Percentiles rank a stretch among this genome's conserved stretches.
phyloP scores from a whole-genome alignment of 2,888 invertebrate genomes.

The Habrosyne pyritoides region DNA sequence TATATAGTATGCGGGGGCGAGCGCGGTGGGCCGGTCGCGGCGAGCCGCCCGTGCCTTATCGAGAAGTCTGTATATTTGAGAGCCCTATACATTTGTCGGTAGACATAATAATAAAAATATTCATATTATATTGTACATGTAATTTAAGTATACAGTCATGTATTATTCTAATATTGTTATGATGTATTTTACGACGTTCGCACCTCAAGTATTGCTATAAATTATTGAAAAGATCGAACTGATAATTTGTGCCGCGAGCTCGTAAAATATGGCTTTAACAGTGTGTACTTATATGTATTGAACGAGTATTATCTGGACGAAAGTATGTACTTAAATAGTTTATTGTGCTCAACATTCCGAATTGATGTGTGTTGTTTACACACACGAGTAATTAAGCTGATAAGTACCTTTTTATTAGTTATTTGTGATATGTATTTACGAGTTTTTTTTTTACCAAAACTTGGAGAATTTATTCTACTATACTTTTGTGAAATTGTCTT shows the following conservation, averaged over 20 bases:
- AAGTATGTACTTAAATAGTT: slow-evolving; percentile 20
- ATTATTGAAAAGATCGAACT: slow-evolving; percentile 8
- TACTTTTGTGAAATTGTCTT: not conserved
- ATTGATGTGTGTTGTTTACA: not conserved
- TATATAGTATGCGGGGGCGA: slow-evolving; percentile 10
- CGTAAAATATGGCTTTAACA: not conserved
- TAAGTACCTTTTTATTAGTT: not conserved
- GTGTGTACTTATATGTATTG: not conserved
- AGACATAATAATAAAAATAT: not conserved
- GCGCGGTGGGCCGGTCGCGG: slow-evolving; percentile 38
- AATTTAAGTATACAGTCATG: slow-evolving; percentile 15
- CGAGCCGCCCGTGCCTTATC: slow-evolving; percentile 65
- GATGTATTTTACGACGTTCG: not conserved
- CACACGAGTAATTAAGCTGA: not conserved
- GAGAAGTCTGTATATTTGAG: slow-evolving; percentile 61
- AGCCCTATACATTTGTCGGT: slow-evolving; percentile 29
- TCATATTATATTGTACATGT: slow-evolving; percentile 11
- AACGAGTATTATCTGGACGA: slow-evolving; percentile 24
- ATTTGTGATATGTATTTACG: not conserved
- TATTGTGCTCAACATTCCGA: slow-evolving; percentile 21
- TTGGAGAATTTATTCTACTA: not conserved
- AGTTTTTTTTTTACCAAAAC: not conserved
- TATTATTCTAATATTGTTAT: too few relatives aligned
- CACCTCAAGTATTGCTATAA: not conserved
- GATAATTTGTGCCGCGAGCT: not conserved